phyloP scores from a whole-genome alignment of 2,888 invertebrate genomes.

The Elaeidobius kamerunicus region DNA sequence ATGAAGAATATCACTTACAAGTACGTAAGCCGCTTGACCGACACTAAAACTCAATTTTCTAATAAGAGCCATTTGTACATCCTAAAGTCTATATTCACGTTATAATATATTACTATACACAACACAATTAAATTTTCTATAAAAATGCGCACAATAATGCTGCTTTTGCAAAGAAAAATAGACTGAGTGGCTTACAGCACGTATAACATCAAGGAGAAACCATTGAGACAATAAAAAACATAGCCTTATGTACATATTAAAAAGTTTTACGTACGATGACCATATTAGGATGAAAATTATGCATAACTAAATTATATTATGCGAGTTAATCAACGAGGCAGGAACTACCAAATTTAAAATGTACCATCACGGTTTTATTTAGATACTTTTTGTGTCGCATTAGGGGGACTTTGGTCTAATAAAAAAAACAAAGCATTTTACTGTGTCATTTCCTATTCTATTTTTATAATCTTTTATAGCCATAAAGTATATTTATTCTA shows the following conservation, averaged over 20 bases:
- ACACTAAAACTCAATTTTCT: constrained; percentile 2
- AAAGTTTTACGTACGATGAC: constrained; percentile 13
- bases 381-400: background rate
- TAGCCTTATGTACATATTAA: constrained; percentile 11
- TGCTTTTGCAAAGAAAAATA: background rate
- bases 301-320: constrained; percentile 1
- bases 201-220: background rate
- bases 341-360: constrained; percentile 22
- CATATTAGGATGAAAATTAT: constrained; percentile 17
- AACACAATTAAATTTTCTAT: background rate
- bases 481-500: no score
- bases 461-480: no score
- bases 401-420: background rate
- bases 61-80: constrained; percentile 9
- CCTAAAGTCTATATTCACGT: background rate
- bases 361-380: constrained; percentile 6
- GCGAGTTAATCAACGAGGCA: constrained; percentile 6
- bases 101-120: background rate
- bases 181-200: constrained; percentile 4
- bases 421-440: no score
- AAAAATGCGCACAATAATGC: background rate
- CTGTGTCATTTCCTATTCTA: no score
- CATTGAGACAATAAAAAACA: constrained; percentile 17
- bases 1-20: no score
- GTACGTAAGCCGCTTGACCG: constrained; percentile 6